These are phyloP conservation scores for Argyresthia goedartella DNA, from an alignment of 2,888 invertebrate genomes.

Conservation along the genomic window DNA sequence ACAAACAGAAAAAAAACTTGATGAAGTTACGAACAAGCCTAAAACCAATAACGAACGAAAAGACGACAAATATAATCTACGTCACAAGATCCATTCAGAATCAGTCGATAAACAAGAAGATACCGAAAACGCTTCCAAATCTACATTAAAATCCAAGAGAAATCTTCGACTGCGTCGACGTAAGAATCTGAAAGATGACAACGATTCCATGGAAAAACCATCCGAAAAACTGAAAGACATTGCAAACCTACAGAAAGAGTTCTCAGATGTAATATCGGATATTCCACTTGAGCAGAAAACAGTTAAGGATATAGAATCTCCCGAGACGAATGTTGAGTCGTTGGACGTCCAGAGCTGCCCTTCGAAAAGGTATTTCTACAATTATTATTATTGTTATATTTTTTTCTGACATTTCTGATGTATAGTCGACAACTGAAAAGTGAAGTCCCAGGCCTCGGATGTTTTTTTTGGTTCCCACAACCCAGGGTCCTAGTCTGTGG, in stretches of 20 bases:
- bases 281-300: conserved; percentile 31
- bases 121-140: conserved; percentile 20
- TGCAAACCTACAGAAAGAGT: conserved; percentile 46
- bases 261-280: conserved; percentile 47
- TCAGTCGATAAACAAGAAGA: conserved; percentile 15
- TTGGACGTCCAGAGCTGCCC: conserved; percentile 44
- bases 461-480: neutral
- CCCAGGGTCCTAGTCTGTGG: neutral
- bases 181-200: conserved; percentile 25
- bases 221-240: conserved; percentile 42
- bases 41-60: conserved; percentile 9
- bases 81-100: conserved; percentile 21
- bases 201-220: conserved; percentile 14
- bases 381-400: neutral
- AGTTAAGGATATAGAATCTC: conserved; percentile 43
- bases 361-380: conserved; percentile 38
- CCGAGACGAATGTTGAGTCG: conserved; percentile 44
- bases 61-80: conserved; percentile 36
- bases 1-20: conserved; percentile 6
- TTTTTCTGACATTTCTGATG: neutral
- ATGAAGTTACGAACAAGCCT: neutral
- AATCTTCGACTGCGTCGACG: conserved; percentile 34
- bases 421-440: too few species aligned
- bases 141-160: conserved; percentile 21
- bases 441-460: neutral